Conservation (phyloP, 2,797 vertebrate genomes). For the Muscicapa striata region DNA sequence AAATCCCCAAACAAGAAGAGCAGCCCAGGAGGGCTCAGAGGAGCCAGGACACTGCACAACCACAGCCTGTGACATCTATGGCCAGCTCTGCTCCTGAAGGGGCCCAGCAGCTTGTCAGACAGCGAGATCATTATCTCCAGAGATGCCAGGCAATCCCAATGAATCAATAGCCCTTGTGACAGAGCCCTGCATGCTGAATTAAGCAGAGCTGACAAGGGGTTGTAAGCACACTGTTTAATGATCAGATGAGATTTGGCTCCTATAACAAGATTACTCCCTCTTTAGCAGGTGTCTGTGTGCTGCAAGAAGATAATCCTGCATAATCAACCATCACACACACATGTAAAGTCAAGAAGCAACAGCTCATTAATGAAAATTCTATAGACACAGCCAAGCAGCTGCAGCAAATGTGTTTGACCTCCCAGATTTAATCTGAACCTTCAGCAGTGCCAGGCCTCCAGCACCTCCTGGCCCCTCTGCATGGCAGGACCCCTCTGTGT, state of each 20-base stretch:
- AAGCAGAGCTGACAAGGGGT: not conserved
- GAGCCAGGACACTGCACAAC: not conserved
- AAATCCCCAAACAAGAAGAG: not conserved
- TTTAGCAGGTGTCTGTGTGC: not conserved
- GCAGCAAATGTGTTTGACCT: not conserved
- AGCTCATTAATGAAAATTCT: not conserved
- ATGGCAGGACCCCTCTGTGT: fast-evolving
- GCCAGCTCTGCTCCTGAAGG: not conserved
- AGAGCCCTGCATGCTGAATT: constrained; percentile 27
- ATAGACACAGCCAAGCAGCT: not conserved
- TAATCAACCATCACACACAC: not conserved
- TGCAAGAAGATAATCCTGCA: not conserved
- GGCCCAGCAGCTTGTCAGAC: not conserved
- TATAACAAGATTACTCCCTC: not conserved
- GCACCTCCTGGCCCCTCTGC: not conserved
- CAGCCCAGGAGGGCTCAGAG: not conserved
- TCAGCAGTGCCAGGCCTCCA: not conserved
- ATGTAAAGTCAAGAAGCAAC: not conserved
- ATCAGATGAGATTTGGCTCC: constrained; percentile 6
- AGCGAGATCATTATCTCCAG: constrained; percentile 3
- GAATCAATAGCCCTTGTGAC: constrained; percentile 23
- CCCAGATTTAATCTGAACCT: not conserved
- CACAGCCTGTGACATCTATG: not conserved
- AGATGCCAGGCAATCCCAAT: not conserved
- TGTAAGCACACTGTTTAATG: constrained; percentile 37